These are phyloP conservation scores for Trachops cirrhosus DNA, from an alignment of 2,797 vertebrate species.

Conservation along the genomic window DNA sequence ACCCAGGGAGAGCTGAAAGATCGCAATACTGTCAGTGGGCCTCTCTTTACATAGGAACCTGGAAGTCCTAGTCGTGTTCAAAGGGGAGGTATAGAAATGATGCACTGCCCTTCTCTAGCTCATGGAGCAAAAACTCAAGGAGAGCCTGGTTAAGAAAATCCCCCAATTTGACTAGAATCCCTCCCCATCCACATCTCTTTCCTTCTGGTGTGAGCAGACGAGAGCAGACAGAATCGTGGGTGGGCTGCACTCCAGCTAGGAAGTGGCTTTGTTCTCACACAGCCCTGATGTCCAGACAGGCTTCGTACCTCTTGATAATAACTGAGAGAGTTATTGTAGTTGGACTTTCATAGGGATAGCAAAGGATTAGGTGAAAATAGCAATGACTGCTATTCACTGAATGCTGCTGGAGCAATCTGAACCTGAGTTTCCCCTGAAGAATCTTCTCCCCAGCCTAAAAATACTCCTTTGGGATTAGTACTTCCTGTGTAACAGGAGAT, in stretches of 20 bases:
- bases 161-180: background rate
- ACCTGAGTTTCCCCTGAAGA: background rate
- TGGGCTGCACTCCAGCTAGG: background rate
- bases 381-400: background rate
- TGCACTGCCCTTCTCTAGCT: background rate
- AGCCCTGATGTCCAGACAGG: background rate
- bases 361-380: conserved; percentile 15
- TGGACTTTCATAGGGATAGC: background rate
- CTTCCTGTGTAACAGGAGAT: background rate
- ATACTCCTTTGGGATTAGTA: background rate
- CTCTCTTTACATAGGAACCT: background rate
- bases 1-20: background rate
- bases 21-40: background rate
- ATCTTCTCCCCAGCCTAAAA: background rate
- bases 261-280: background rate
- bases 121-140: background rate
- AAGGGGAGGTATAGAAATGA: background rate
- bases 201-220: background rate
- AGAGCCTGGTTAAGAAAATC: background rate
- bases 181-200: background rate
- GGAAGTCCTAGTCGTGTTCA: background rate
- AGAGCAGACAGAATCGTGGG: background rate
- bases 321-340: background rate
- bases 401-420: background rate
- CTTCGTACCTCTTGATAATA: background rate